Percentiles rank a stretch among this genome's conserved stretches.
phyloP scores from a whole-genome alignment of 1,140 invertebrate genomes.

The Archegozetes longisetosus region DNA sequence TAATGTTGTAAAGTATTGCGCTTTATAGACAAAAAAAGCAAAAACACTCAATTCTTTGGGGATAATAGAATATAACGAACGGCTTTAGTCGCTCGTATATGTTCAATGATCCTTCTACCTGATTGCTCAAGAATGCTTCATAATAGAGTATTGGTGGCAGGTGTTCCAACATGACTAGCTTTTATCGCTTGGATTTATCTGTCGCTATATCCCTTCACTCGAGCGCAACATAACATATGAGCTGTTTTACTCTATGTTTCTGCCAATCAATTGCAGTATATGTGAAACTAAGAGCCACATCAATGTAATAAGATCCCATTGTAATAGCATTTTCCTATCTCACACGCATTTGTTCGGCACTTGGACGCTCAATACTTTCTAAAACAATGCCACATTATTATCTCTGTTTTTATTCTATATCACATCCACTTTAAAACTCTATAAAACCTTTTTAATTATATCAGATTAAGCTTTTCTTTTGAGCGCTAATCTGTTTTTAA shows the following conservation, averaged over 20 bases:
- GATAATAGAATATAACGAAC: background rate
- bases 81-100: background rate
- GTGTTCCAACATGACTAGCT: background rate
- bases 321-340: too few species aligned
- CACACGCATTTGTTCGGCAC: background rate
- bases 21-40: background rate
- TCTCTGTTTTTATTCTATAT: background rate
- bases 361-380: background rate
- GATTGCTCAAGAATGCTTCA: background rate
- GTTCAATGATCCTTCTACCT: background rate
- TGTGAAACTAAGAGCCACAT: too few species aligned
- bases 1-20: too few species aligned
- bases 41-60: background rate
- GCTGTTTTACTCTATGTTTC: background rate
- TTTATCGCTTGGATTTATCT: background rate
- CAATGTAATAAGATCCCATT: too few species aligned
- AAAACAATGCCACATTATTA: background rate
- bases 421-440: background rate
- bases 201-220: background rate
- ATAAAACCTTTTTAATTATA: background rate
- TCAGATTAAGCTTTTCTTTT: background rate
- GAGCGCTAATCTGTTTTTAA: background rate
- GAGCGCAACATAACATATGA: background rate
- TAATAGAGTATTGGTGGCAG: background rate
- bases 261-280: too few species aligned